Percentiles rank a stretch among this genome's conserved stretches.
Conservation (phyloP, 2,888 invertebrate genomes). For the Lepidocyrtoides sp. region DNA sequence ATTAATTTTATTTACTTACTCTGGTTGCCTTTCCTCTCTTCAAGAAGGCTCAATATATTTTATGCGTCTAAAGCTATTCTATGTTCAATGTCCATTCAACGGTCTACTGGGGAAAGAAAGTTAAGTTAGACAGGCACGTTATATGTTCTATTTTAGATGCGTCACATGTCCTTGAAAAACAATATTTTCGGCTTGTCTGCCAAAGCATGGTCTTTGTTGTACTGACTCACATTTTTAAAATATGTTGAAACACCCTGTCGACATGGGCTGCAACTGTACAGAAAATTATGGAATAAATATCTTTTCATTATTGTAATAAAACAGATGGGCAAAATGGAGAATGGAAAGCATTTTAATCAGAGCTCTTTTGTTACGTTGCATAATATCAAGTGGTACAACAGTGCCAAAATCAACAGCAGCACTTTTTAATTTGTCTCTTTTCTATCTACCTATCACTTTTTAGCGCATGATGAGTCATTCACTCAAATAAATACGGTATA, state of each 20-base stretch:
- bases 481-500: no score
- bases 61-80: neutral
- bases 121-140: no score
- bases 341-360: neutral
- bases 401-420: constrained; percentile 20
- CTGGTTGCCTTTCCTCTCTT: neutral
- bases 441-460: no score
- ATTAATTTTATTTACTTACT: neutral
- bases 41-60: neutral
- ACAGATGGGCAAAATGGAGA: neutral
- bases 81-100: neutral
- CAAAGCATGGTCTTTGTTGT: neutral
- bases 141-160: neutral
- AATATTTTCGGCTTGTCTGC: neutral
- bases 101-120: no score
- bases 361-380: neutral
- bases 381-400: neutral
- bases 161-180: neutral
- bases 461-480: no score
- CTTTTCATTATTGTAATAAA: neutral
- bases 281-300: no score
- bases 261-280: no score
- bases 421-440: no score
- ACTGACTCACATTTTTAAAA: neutral
- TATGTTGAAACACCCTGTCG: no score